phyloP scores from a whole-genome alignment of 2,888 invertebrate genomes.

The Cephus runcator region DNA sequence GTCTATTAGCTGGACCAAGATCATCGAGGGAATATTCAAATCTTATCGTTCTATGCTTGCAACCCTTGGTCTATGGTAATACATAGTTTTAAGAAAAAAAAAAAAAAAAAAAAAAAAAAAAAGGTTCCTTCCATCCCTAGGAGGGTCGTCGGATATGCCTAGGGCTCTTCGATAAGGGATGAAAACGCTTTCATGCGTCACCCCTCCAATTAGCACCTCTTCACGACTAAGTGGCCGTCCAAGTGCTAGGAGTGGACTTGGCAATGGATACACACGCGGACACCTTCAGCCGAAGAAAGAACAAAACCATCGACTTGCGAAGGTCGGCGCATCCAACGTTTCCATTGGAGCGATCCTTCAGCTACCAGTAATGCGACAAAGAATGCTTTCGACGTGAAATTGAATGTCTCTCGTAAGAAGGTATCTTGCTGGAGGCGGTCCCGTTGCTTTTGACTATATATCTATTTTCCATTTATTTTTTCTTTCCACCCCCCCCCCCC shows the following conservation, averaged over 20 bases:
- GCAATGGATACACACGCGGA: neutral
- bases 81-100: neutral
- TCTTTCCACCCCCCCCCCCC: neutral
- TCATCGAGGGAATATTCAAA: neutral
- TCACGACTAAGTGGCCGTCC: conserved; percentile 46
- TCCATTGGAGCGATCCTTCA: neutral
- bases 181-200: conserved; percentile 44
- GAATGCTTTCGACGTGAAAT: neutral
- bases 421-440: neutral
- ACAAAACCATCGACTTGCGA: neutral
- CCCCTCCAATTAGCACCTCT: conserved; percentile 49
- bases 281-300: neutral
- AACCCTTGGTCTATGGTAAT: neutral
- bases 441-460: conserved; percentile 27
- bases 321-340: neutral
- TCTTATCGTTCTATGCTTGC: neutral
- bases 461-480: conserved; percentile 46
- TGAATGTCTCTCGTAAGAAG: neutral
- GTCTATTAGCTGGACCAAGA: neutral
- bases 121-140: neutral
- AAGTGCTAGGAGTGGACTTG: conserved; percentile 25
- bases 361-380: neutral
- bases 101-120: neutral
- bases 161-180: neutral
- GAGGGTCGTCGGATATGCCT: neutral